Evolutionary conservation across 2,113 vertebrate species (phyloP).

Genomic region (Aspiorhynchus laticeps): DNA sequence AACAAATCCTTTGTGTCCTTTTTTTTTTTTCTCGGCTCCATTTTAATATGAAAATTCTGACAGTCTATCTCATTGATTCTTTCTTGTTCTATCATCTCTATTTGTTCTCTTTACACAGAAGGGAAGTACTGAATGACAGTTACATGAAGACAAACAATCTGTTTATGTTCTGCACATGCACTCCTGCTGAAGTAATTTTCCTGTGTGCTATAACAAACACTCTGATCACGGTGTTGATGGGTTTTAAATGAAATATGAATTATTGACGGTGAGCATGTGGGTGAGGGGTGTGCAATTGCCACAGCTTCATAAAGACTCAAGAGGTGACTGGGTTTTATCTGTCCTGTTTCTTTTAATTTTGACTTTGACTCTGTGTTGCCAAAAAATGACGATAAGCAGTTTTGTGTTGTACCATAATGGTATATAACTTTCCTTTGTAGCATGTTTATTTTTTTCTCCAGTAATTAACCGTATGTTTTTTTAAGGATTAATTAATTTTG

Average conservation of each 20-base stretch:
- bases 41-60: conserved; percentile 57
- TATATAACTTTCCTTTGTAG: neutral
- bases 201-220: conserved; percentile 68
- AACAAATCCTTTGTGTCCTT: conserved; percentile 58
- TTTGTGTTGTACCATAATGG: neutral
- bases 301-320: conserved; percentile 56
- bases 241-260: conserved; percentile 81
- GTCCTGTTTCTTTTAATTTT: neutral
- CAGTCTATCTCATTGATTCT: conserved; percentile 67
- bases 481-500: neutral
- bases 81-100: conserved; percentile 70
- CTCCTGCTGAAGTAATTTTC: conserved; percentile 53
- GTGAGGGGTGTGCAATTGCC: conserved; percentile 31
- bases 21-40: conserved; percentile 38
- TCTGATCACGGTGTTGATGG: conserved; percentile 75
- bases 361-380: neutral
- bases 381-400: neutral
- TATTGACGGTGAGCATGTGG: conserved; percentile 66
- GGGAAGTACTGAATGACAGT: conserved; percentile 74
- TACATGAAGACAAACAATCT: conserved; percentile 76
- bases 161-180: conserved; percentile 71
- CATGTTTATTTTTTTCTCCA: neutral
- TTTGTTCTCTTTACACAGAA: conserved; percentile 73
- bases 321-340: conserved; percentile 50
- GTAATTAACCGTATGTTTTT: neutral